Base-by-base conservation (phyloP, 2,113 vertebrate genomes). In the Gymnocephalus cernua region DNA sequence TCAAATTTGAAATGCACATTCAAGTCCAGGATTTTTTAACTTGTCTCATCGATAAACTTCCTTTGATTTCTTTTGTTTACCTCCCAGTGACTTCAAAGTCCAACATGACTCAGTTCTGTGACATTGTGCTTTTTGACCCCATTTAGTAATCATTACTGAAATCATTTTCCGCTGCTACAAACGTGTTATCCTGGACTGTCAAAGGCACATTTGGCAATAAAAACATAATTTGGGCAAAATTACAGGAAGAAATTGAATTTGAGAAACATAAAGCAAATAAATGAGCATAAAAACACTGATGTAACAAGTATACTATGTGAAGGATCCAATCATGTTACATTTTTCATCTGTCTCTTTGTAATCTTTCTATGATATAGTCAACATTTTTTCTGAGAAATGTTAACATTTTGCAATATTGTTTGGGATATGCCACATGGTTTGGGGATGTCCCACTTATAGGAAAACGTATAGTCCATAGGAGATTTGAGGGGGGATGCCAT, bases 1-100 rank as follows among this genome's bases (percentile, higher is more conserved):
- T 89, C 93, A 92, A 94, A 93, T 93, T 86, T 79, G 77, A 90
- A 88, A 91, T 85, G 84, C 93, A 93, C 89, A 91, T 92, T 93
- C 82, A 86, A 74, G 84, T 93, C 90, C 93, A 93, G 93, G 91
- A 91, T 86, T 83, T 67, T 38, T 47, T 27, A 16, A 68, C 9
- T 21, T 65, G 16, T 12, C 8, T 41, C 59, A 50, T 19, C 9
- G 38, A 69, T 32, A 19, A 63, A 61, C 23, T 29, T n/a, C 41
- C 23, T n/a, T 62, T 45, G 48, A 77, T 47, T 27, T 0, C 32
- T 44, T 29, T 56, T 19, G 29, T 53, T 53, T 79, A 50, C 76
- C 47, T 54, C 50, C 23, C 23, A 14, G 4, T 50, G 3, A 38
- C 45, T 74, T 86, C 65, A 68, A 66, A 73, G 62, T 72, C 84